Percentiles rank a stretch among this genome's conserved stretches.
Evolutionary conservation across 2,113 vertebrate species (phyloP).

Genomic region (Carlito syrichta): DNA sequence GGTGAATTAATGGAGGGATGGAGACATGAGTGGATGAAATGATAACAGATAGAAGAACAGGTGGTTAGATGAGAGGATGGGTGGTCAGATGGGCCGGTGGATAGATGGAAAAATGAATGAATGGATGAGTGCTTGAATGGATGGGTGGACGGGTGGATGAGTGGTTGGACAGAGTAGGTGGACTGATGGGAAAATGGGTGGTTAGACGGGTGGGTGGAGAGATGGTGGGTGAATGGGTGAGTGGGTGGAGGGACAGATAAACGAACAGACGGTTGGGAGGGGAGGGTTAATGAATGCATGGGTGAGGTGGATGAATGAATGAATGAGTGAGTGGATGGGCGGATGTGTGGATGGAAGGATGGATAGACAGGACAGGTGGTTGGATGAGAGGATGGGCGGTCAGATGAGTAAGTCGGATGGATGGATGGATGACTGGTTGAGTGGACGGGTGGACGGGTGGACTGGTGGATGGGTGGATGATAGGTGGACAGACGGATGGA

Average conservation of each 20-base stretch:
- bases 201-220: no score
- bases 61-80: fast-evolving
- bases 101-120: no score
- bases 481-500: no score
- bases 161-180: no score
- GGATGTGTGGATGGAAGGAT: not conserved
- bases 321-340: not conserved
- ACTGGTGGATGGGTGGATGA: not conserved
- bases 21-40: no score
- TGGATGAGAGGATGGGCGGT: no score
- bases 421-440: no score
- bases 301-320: not conserved
- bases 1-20: no score
- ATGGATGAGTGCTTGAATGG: not conserved
- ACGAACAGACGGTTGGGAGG: no score
- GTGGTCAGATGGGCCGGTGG: not conserved
- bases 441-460: not conserved
- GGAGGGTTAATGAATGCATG: not conserved
- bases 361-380: fast-evolving
- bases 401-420: fast-evolving
- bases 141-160: no score
- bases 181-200: no score
- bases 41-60: no score
- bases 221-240: not conserved
- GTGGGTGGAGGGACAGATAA: fast-evolving